Evolutionary conservation across 2,888 invertebrate genomes (phyloP).

Genomic region (Oligia latruncula): DNA sequence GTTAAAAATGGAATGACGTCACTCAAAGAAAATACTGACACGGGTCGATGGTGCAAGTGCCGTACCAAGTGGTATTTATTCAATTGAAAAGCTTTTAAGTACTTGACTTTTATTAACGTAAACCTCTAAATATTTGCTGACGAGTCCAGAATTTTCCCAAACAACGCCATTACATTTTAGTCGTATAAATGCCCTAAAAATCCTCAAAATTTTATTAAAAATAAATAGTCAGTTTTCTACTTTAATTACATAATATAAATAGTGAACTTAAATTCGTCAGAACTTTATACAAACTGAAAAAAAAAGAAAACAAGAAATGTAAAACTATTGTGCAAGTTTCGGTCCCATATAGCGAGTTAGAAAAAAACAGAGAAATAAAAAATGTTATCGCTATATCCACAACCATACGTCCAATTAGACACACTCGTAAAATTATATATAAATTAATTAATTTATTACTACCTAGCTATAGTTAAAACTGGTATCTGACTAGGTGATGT

Average conservation of each 20-base stretch:
- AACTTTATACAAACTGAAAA: conserved; percentile 86
- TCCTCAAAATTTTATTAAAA: conserved; percentile 78
- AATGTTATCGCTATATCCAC: conserved; percentile 77
- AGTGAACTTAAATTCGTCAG: conserved; percentile 82
- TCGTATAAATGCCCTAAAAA: conserved; percentile 77
- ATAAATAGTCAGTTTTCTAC: conserved; percentile 87
- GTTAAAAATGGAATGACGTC: conserved; percentile 76
- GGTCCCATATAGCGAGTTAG: conserved; percentile 75
- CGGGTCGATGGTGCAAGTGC: conserved; percentile 23
- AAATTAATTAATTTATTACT: conserved; percentile 81
- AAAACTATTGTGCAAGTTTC: conserved; percentile 69
- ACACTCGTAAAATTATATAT: conserved; percentile 79
- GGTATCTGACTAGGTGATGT: conserved; percentile 88
- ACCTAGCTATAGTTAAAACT: conserved; percentile 87
- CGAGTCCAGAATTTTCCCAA: conserved; percentile 60
- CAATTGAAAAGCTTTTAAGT: conserved; percentile 60
- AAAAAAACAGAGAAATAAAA: conserved; percentile 58
- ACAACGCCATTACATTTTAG: conserved; percentile 79
- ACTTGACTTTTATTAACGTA: conserved; percentile 40
- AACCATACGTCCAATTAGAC: conserved; percentile 83
- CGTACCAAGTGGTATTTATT: conserved; percentile 46
- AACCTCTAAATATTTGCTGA: conserved; percentile 32
- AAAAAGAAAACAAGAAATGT: conserved; percentile 68
- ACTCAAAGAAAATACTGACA: conserved; percentile 66
- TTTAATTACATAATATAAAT: conserved; percentile 86